Conservation (phyloP, 1,140 invertebrate genomes). For the Drosophila takahashii region DNA sequence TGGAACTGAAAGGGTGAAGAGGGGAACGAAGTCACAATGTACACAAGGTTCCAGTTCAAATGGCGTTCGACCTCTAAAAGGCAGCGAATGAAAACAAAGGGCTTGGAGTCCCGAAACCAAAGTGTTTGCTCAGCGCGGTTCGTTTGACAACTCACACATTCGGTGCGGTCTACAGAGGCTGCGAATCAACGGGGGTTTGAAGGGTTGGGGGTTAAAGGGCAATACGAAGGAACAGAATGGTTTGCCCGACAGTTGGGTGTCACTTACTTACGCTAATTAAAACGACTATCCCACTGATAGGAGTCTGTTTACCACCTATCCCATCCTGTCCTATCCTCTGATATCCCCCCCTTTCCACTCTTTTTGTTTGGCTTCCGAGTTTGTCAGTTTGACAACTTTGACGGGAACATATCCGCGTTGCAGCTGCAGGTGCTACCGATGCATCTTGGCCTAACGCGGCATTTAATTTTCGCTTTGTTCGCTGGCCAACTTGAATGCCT, state of each 20-base stretch:
- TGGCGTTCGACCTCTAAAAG: constrained; percentile 16
- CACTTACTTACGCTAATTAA: constrained; percentile 82
- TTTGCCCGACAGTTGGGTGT: constrained; percentile 31
- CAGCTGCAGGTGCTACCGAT: constrained; percentile 21
- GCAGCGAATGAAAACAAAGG: constrained; percentile 27
- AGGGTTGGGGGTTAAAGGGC: neutral
- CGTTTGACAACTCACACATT: constrained; percentile 54
- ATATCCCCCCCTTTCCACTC: constrained; percentile 14
- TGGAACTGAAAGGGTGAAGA: neutral
- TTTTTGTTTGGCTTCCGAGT: constrained; percentile 21
- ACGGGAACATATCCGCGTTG: constrained; percentile 43
- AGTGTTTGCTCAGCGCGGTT: constrained; percentile 69
- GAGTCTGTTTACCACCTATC: constrained; percentile 1
- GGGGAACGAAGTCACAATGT: neutral
- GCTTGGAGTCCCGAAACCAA: constrained; percentile 22
- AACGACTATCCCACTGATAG: constrained; percentile 37
- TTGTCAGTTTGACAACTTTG: constrained; percentile 62
- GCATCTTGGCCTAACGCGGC: constrained; percentile 36
- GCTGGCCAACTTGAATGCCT: constrained; percentile 8
- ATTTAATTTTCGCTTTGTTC: constrained; percentile 61
- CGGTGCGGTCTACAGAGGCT: neutral
- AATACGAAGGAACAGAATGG: neutral
- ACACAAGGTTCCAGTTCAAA: constrained; percentile 7
- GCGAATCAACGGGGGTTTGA: neutral
- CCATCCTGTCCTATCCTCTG: neutral